phyloP scores from a whole-genome alignment of 2,113 vertebrate species.

The Mastomys coucha region DNA sequence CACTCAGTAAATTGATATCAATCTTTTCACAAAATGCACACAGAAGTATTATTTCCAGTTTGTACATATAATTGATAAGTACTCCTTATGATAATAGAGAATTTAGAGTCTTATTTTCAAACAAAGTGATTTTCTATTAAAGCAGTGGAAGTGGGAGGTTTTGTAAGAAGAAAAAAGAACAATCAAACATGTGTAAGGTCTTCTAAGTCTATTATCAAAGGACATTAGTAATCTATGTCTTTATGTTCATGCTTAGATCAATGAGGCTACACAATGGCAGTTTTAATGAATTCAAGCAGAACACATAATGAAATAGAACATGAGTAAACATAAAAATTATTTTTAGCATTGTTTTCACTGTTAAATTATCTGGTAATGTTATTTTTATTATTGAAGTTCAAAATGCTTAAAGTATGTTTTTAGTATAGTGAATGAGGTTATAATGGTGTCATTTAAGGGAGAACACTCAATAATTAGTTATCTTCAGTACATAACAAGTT shows the following conservation, averaged over 20 bases:
- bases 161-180: background rate
- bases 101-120: background rate
- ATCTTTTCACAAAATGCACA: background rate
- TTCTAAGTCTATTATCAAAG: background rate
- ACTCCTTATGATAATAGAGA: background rate
- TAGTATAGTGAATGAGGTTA: background rate
- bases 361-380: background rate
- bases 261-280: background rate
- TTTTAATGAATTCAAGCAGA: background rate
- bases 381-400: background rate
- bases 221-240: background rate
- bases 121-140: background rate
- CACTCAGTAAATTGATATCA: background rate
- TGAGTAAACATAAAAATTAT: background rate
- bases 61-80: background rate
- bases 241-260: background rate
- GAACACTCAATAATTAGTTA: background rate
- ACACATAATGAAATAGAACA: background rate
- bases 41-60: background rate
- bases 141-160: background rate
- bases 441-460: background rate
- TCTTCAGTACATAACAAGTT: background rate
- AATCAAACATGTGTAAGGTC: background rate
- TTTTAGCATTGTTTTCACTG: background rate
- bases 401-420: background rate